Base-by-base conservation (phyloP, 2,797 vertebrate species). In the Picus viridis region DNA sequence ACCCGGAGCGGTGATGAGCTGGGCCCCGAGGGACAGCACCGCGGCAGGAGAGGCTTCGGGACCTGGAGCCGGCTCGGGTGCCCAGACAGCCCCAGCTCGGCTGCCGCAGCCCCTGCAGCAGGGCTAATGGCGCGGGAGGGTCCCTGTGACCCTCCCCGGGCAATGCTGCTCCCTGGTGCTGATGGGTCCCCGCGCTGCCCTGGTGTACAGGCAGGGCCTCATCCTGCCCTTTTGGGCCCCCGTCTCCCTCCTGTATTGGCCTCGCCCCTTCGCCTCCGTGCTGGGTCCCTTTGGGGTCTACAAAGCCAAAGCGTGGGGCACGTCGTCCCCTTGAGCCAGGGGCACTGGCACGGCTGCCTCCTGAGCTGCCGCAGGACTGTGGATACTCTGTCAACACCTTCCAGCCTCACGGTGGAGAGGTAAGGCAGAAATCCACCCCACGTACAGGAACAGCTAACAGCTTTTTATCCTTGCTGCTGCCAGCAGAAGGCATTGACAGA, bases 21-120 rank as follows among this genome's bases (percentile, higher is more conserved):
- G 6, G 8, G 41, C 26, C 65, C 32, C 1, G 17, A 19, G 18
- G 43, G 1, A 0, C 30, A n/a, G 32, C 2, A 0, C 63, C 12
- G 17, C 22, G 54, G 47, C 12, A 17, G 34, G 61, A 41, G 26
- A 6, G 39, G 67, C 83, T 13, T 49, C 1, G 2, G 57, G 34
- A 26, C 26, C 65, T 29, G 68, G 54, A 62, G 30, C 30, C 56
- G 13, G 16, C 24, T 22, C 3, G 2, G 23, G 47, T 12, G 29
- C 53, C 54, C 51, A 18, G 4, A 20, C 27, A 34, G 51, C 36
- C 41, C 82, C 64, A 26, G 22, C 26, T 51, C 3, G 0, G 69
- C 34, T 24, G 32, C 67, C 20, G 49, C 43, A 20, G 43, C 29
- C n/a, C 16, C 17, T 51, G 10, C 45, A 51, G 41, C 36, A 10